Evolutionary conservation across 2,797 vertebrate genomes (phyloP), one percentile per base, ranked within the genome.

Genomic region (Rachycentron canadum): DNA sequence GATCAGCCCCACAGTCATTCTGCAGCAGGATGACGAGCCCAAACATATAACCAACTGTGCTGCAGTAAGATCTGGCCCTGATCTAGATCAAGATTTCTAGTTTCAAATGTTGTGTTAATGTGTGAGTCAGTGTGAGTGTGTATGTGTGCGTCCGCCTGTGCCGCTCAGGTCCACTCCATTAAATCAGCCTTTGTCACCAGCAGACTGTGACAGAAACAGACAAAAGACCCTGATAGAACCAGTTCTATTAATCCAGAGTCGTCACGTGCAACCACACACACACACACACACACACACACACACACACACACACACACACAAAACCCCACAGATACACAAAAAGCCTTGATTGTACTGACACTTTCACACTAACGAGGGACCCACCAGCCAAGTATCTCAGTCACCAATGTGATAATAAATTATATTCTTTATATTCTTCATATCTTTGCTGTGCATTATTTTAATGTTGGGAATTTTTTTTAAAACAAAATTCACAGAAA

Each of bases 131-230:
- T 49, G n/a, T 69, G 49, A 55, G 45, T 59, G 57, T 60, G 58
- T 69, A 32, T 75, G 73, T 66, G 62, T 53, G 17, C 63, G 2
- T 81, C 79, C 78, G 69, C n/a, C 73, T 61, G 74, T 23, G 50
- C 75, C 81, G 49, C 83, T 87, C 88, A 85, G 82, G 84, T 73
- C 67, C 62, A 77, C 69, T 83, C 73, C 77, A 88, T 89, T 89
- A 81, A 81, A 59, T 85, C 84, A 85, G 77, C 53, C 81, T 85
- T 84, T 78, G 80, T 86, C 61, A 80, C 47, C 12, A 69, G 43
- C 58, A 69, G 73, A 81, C 55, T 55, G 65, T 47, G 61, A 79
- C 50, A 36, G 26, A 76, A 26, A 66, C 45, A 60, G 43, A 89
- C 81, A 89, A 85, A 85, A 80, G 53, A 36, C 8, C 13, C 28